Base-by-base conservation (phyloP, 2,888 invertebrate genomes). In the Acanthosoma haemorrhoidale region DNA sequence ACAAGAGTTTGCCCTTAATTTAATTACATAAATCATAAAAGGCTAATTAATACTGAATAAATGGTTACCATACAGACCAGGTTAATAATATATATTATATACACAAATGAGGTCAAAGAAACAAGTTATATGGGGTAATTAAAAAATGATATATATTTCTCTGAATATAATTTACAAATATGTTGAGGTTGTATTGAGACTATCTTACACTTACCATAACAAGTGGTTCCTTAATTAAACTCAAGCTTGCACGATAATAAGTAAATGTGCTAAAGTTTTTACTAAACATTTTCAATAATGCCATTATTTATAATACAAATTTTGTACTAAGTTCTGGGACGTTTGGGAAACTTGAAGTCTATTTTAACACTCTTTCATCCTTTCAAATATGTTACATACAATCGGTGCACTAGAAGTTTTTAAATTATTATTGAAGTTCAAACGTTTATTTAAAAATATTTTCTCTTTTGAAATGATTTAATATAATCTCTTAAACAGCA, bases 121-220 rank as follows among this genome's bases (percentile, higher is more conserved):
- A n/a, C n/a, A 51, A 51, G 51, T 25, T 25, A n/a, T 51, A 13
- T 51, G 25, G 51, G 51, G 25, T 51, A 51, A 13, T 51, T 51
- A 51, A 51, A 51, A 51, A 51, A 21, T n/a, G n/a, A n/a, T 21
- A 51, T 51, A 51, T 51, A 51, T 51, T 51, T 51, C 51, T 51
- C 51, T 51, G 51, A 51, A 51, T 61, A 61, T 61, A 61, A 61
- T 61, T 61, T 61, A 61, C 61, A 61, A 59, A 36, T 36, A 36
- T 34, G 38, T 36, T 61, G 34, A 61, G 38, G 61, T 61, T 36
- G n/a, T n/a, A 61, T 34, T 16, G 61, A 36, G 36, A 61, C 21
- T 36, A 61, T 36, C 36, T 61, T 34, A 61, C 61, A 61, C 18
- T 36, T 21, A 61, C 36, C 41, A 61, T 36, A 61, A 61, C 16